Percentiles rank a stretch among this genome's conserved stretches.
Conservation (phyloP, 92 coral and sea anemone species). For the Plumapathes pennacea region DNA sequence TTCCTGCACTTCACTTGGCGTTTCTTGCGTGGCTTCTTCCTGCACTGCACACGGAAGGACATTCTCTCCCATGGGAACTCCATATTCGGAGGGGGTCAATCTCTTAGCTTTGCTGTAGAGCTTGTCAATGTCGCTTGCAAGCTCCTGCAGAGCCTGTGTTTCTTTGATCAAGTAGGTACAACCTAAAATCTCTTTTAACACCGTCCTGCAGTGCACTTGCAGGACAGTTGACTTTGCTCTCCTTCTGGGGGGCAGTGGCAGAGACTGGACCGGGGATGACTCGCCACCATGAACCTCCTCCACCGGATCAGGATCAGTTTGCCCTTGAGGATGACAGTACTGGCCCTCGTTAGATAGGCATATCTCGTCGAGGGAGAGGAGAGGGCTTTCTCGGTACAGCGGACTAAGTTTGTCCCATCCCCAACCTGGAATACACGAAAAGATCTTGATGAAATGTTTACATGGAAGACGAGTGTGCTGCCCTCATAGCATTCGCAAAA, state of each 20-base stretch:
- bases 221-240: neutral
- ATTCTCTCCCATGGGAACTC: slow-evolving; percentile 1
- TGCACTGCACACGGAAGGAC: neutral
- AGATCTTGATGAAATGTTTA: slow-evolving; percentile 1
- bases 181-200: neutral
- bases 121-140: neutral
- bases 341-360: no score
- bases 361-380: slow-evolving; percentile 1
- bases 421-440: slow-evolving; percentile 1
- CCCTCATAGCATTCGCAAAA: slow-evolving; percentile 4
- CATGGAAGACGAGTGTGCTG: slow-evolving; percentile 1
- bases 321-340: no score
- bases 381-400: slow-evolving; percentile 1
- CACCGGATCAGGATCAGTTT: neutral
- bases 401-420: slow-evolving; percentile 4
- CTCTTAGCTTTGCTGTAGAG: neutral
- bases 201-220: neutral
- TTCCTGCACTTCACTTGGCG: neutral
- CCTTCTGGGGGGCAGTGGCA: slow-evolving; percentile 2
- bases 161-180: slow-evolving; percentile 2
- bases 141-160: neutral
- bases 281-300: neutral
- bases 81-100: neutral
- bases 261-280: neutral
- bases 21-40: neutral